Evolutionary conservation across 2,888 invertebrate species (phyloP).

Genomic region (Tromatobia lineatoria): DNA sequence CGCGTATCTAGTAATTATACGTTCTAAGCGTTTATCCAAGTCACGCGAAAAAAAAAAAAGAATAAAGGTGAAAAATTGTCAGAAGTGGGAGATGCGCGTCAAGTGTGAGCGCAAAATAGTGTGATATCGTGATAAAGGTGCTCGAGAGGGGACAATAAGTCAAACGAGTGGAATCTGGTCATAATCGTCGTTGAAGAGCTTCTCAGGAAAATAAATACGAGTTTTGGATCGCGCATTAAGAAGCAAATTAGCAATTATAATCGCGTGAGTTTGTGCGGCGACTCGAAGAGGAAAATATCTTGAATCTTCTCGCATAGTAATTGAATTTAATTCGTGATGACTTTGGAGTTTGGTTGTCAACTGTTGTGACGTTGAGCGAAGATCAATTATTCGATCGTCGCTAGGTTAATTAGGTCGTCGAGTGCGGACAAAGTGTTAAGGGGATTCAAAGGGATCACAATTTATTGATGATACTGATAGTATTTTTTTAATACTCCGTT

Average conservation of each 20-base stretch:
- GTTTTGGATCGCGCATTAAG: no score
- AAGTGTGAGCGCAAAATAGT: not conserved
- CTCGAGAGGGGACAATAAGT: not conserved
- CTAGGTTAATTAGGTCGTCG: not conserved
- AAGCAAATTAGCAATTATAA: no score
- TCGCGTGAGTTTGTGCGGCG: no score
- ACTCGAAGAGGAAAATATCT: no score
- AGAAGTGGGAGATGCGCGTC: not conserved
- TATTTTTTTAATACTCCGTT: not conserved
- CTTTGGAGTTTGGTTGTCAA: not conserved
- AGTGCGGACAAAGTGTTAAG: not conserved
- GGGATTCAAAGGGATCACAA: not conserved
- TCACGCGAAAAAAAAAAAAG: not conserved
- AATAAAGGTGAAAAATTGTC: not conserved
- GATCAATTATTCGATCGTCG: not conserved
- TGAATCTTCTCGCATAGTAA: not conserved
- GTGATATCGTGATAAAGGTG: not conserved
- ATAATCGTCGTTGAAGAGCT: no score
- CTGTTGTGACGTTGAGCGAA: not conserved
- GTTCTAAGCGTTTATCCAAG: no score
- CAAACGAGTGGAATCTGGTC: not conserved
- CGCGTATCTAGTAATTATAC: no score
- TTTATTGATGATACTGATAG: not conserved
- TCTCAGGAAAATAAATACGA: no score
- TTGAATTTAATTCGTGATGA: not conserved